Evolutionary conservation across 2,888 invertebrate genomes (phyloP), one percentile per base, ranked within the genome.

Genomic region (Lepidocyrtinus sp.): DNA sequence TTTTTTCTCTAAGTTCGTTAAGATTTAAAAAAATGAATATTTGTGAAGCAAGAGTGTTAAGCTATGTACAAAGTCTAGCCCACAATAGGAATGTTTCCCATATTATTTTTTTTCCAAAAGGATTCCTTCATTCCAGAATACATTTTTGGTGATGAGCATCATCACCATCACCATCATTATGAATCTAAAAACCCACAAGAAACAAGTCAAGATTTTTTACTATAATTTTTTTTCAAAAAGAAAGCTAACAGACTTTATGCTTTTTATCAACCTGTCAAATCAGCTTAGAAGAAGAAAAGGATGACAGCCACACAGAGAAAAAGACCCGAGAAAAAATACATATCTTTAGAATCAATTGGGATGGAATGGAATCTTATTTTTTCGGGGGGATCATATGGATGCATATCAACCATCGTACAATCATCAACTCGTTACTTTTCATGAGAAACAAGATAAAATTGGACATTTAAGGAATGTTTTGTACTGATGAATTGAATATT

Each of bases 201-300:
- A 67, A 68, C 67, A 73, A 79, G 67, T 19, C 45, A 67, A 22
- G 27, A 70, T 25, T 59, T 46, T 59, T 26, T 24, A 27, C 46
- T 62, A 67, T 36, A 64, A 22, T 45, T 46, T 64, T 55, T 67
- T 63, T 45, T n/a, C n/a, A n/a, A 19, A 65, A 21, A 22, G 26
- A 65, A 67, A 74, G 50, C 26, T 17, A 36, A 36, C 69, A 79
- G 74, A 79, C 79, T 79, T 79, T 79, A 79, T 79, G 79, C 79
- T 79, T 79, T 79, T 79, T 79, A 79, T 79, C 79, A 69, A 68
- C 63, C 74, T 79, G 79, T 79, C 79, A 79, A 79, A 79, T 79
- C 79, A 79, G 74, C 79, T 79, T 78, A 68, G 36, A 36, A 5
- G 36, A 74, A 64, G 64, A 50, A 78, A 79, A 62, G 79, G 79